Base-by-base conservation (phyloP, 2,888 invertebrate genomes). In the Bellardia bayeri region DNA sequence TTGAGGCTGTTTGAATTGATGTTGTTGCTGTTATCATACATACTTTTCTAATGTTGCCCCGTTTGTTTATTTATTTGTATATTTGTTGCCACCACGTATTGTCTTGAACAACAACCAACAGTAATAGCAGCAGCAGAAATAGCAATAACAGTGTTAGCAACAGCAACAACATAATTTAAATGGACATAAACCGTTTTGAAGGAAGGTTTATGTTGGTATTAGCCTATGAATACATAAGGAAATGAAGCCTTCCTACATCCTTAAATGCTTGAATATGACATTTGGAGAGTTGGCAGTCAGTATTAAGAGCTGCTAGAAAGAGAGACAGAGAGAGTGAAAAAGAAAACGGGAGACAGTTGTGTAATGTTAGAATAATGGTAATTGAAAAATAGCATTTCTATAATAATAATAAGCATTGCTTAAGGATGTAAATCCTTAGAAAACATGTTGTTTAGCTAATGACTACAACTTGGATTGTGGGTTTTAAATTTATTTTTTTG, bases 381-480 rank as follows among this genome's bases (percentile, higher is more conserved):
- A 87, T 87, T 87, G 87, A 84, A 87, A 87, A 87, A 84, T 84
- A 74, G 68, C 45, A 84, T 87, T 74, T 74, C 72, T 45, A 49
- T 66, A 64, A 75, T 64, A 64, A 75, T 64, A 64, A 72, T 81
- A 82, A 81, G 80, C 33, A 72, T 78, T 78, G 72, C 84, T 87
- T 74, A 82, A 87, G 84, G 81, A 82, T 82, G 78, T 82, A 74
- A 81, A 71, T 84, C 81, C 68, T 87, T 81, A 54, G 78, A 83
- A 83, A 87, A 82, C 78, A 84, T 84, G 81, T 72, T 87, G 76
- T 78, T 81, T 78, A 54, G 76, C 84, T 83, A 87, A 87, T 87
- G 83, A 87, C 51, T 83, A 76, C 66, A 80, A 51, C 23, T 45
- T 13, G 37, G 37, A 37, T 49, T 16, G 16, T 37, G 58, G 63